A percentile compares a stretch with the other conserved stretches of the same genome.
Conservation (phyloP, 2,113 vertebrate genomes). For the Mesocricetus auratus region DNA sequence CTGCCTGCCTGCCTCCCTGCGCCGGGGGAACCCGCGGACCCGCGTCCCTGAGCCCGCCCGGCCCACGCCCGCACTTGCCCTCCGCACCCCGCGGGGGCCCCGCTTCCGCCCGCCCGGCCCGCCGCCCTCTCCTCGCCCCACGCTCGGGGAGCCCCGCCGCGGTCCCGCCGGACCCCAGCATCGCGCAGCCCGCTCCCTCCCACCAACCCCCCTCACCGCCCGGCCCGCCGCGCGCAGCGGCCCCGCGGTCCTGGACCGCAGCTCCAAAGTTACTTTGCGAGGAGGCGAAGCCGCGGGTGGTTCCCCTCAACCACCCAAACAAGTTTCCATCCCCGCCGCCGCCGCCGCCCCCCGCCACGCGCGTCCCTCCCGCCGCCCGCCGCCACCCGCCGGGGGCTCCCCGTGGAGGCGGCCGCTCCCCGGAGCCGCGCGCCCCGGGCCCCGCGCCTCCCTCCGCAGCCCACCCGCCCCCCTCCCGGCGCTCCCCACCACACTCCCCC, state of each 20-base stretch:
- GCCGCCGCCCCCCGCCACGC: constrained; percentile 55
- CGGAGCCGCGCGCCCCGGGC: constrained; percentile 41
- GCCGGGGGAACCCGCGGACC: constrained; percentile 33
- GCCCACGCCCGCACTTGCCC: constrained; percentile 64
- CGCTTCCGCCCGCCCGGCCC: constrained; percentile 61
- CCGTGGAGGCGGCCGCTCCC: constrained; percentile 40
- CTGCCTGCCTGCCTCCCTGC: constrained; percentile 11
- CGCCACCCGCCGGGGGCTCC: constrained; percentile 55
- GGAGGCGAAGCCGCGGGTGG: constrained; percentile 60
- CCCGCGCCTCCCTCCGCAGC: constrained; percentile 72
- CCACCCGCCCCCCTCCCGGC: constrained; percentile 65
- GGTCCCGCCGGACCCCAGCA: not conserved
- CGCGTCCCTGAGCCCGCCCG: constrained; percentile 72
- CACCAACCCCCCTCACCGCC: not conserved
- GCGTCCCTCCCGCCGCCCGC: constrained; percentile 35
- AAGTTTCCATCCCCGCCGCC: constrained; percentile 77
- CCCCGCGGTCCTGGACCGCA: constrained; percentile 50
- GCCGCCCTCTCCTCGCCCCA: constrained; percentile 47
- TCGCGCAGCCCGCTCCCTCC: not conserved
- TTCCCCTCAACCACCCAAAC: constrained; percentile 64
- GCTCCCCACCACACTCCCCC: not conserved
- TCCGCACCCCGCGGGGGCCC: constrained; percentile 39
- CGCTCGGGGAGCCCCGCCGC: not conserved
- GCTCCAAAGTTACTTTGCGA: constrained; percentile 84
- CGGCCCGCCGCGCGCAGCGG: not conserved